A percentile compares a stretch with the other conserved stretches of the same genome.
Conservation (phyloP, 2,888 invertebrate genomes). For the Nomada lathburiana region DNA sequence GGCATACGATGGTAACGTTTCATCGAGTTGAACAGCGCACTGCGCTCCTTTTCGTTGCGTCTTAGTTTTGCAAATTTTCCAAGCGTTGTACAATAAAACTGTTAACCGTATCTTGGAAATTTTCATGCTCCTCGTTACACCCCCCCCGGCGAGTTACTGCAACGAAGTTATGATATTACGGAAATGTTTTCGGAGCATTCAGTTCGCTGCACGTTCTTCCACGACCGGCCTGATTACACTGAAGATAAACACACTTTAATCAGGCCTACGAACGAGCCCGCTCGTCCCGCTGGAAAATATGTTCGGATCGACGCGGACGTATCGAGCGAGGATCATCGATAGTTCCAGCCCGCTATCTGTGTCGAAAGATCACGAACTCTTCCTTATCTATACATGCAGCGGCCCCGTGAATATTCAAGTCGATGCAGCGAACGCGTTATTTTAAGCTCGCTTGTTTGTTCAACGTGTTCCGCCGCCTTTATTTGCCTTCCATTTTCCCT, state of each 20-base stretch:
- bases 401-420: slow-evolving; percentile 47
- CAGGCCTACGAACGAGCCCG: slow-evolving; percentile 27
- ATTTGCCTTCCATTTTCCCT: slow-evolving; percentile 37
- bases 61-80: no score
- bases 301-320: slow-evolving; percentile 27
- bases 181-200: slow-evolving; percentile 33
- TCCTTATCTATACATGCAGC: slow-evolving; percentile 46
- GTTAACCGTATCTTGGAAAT: no score
- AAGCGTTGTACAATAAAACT: no score
- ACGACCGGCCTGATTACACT: slow-evolving; percentile 47
- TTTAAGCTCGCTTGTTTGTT: slow-evolving; percentile 48
- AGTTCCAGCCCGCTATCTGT: slow-evolving; percentile 37
- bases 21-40: no score
- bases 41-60: no score
- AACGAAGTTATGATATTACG: slow-evolving; percentile 6
- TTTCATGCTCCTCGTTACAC: no score
- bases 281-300: slow-evolving; percentile 38
- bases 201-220: slow-evolving; percentile 40
- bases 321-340: slow-evolving; percentile 51
- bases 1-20: no score
- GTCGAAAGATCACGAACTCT: slow-evolving; percentile 51
- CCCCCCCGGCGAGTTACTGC: no score
- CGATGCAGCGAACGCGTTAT: slow-evolving; percentile 39
- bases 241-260: slow-evolving; percentile 56
- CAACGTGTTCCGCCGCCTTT: slow-evolving; percentile 41